Evolutionary conservation across 2,888 invertebrate genomes (phyloP).

Genomic region (Synanthedon andrenaeformis): DNA sequence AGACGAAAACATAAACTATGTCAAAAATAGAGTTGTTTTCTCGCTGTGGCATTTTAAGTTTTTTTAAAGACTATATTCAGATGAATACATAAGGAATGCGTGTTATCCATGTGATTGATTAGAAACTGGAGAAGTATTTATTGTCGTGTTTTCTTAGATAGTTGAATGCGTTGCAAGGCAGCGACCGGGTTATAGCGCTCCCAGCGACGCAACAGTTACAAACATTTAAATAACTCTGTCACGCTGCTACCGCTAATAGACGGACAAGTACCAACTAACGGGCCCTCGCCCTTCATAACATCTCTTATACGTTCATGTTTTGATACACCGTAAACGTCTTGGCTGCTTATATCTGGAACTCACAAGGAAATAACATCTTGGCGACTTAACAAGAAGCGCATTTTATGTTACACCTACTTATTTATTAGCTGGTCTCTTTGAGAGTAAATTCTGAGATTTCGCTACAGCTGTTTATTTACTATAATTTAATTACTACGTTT

Average conservation of each 20-base stretch:
- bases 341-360: constrained; percentile 26
- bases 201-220: constrained; percentile 45
- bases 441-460: no score
- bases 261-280: constrained; percentile 46
- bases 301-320: constrained; percentile 18
- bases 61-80: no score
- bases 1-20: no score
- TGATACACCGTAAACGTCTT: constrained; percentile 28
- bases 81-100: background rate
- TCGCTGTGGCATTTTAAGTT: no score
- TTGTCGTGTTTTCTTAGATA: background rate
- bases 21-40: no score
- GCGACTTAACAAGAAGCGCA: background rate
- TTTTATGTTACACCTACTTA: no score
- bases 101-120: background rate
- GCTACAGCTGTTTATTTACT: no score
- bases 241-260: constrained; percentile 36
- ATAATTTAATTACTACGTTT: no score
- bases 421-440: no score
- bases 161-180: constrained; percentile 10
- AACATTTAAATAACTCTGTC: constrained; percentile 58
- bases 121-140: background rate
- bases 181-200: constrained; percentile 43
- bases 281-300: constrained; percentile 50
- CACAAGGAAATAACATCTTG: background rate